These are phyloP conservation scores for Pristiophorus japonicus DNA, from an alignment of 2,113 vertebrate genomes.

Conservation along the genomic window DNA sequence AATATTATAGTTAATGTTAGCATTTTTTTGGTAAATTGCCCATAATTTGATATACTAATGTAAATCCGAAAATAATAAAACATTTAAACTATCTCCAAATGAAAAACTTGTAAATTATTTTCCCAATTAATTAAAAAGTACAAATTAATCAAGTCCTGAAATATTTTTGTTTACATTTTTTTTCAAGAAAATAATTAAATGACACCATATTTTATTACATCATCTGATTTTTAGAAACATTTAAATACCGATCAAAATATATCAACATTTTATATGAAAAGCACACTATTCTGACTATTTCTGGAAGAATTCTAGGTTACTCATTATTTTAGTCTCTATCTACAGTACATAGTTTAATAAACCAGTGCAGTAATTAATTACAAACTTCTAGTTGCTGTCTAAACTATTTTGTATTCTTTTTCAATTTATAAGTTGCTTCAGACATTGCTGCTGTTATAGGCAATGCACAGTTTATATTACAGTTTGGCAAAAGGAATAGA, in stretches of 20 bases:
- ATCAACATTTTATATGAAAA: not conserved
- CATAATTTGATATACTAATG: not conserved
- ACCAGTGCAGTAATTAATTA: not conserved
- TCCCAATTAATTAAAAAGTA: not conserved
- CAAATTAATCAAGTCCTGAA: not conserved
- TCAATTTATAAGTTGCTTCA: not conserved
- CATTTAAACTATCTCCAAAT: not conserved
- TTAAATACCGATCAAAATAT: too few species aligned
- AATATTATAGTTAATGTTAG: not conserved
- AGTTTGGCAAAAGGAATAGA: not conserved
- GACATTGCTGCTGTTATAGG: not conserved
- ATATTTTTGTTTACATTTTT: not conserved
- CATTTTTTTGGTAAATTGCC: not conserved
- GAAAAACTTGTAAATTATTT: not conserved
- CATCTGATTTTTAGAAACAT: not conserved
- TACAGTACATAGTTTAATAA: not conserved
- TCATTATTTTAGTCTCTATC: not conserved
- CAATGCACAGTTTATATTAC: too few species aligned
- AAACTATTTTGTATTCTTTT: not conserved
- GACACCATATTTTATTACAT: not conserved
- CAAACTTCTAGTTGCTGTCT: not conserved
- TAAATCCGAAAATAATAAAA: not conserved
- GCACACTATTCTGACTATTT: conserved; percentile 2
- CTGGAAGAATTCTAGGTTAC: not conserved
- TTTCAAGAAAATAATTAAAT: not conserved